Percentiles rank a stretch among this genome's conserved stretches.
phyloP scores from a whole-genome alignment of 1,140 invertebrate genomes.

The Hycleus cichorii region DNA sequence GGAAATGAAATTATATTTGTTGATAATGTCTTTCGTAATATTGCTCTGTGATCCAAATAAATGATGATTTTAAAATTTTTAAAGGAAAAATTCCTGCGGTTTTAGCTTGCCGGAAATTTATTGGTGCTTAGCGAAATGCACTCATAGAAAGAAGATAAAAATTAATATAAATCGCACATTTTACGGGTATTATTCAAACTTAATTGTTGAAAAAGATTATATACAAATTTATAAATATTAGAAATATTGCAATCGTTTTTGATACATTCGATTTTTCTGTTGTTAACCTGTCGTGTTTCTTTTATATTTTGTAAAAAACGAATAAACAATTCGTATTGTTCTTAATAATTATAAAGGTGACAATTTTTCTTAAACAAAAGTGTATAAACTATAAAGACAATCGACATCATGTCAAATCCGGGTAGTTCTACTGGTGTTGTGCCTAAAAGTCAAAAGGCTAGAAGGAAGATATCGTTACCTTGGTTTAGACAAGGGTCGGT shows the following conservation, averaged over 20 bases:
- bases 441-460: constrained; percentile 55
- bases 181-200: constrained; percentile 12
- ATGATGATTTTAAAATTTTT: constrained; percentile 2
- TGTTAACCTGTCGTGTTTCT: too few relatives aligned
- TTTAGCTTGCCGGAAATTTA: constrained; percentile 10
- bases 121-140: constrained; percentile 13
- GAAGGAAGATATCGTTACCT: constrained; percentile 78
- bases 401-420: constrained; percentile 10
- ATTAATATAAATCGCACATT: constrained; percentile 3
- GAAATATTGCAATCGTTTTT: neutral
- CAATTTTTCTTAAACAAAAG: too few relatives aligned
- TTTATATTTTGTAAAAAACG: too few relatives aligned
- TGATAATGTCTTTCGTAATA: constrained; percentile 12
- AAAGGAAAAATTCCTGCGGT: constrained; percentile 1
- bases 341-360: too few relatives aligned
- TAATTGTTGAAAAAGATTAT: constrained; percentile 6
- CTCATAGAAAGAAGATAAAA: neutral
- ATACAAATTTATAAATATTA: neutral
- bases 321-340: too few relatives aligned
- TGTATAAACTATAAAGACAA: neutral
- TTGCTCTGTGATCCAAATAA: constrained; percentile 14
- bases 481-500: constrained; percentile 79
- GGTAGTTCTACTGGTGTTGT: constrained; percentile 42
- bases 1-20: too few relatives aligned
- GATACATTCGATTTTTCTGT: constrained; percentile 6